Conservation (phyloP, 1,140 invertebrate genomes). For the Whitmania pigra region DNA sequence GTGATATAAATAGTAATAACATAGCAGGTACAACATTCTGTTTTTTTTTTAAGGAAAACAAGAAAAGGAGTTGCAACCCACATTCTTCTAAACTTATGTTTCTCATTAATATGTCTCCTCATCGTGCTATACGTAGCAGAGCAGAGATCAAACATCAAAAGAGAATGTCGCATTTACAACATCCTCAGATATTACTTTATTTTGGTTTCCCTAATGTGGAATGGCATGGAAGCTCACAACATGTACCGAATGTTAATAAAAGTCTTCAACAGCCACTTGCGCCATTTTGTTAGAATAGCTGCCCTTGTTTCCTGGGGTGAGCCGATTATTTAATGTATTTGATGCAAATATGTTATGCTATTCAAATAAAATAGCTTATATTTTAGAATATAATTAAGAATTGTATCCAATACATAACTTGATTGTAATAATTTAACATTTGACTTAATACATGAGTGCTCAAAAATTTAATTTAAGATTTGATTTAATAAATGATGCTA, state of each 20-base stretch:
- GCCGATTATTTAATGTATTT: not conserved
- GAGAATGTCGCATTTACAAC: conserved; percentile 12
- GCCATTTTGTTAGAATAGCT: conserved; percentile 7
- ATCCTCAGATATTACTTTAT: conserved; percentile 18
- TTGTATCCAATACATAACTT: too few relatives aligned
- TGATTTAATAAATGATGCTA: too few relatives aligned
- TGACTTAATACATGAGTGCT: too few relatives aligned
- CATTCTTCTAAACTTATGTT: conserved; percentile 16
- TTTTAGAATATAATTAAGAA: too few relatives aligned
- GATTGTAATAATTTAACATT: too few relatives aligned
- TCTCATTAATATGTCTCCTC: conserved; percentile 10
- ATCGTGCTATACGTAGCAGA: conserved; percentile 18
- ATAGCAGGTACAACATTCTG: too few relatives aligned
- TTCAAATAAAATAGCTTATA: too few relatives aligned
- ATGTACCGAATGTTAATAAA: conserved; percentile 21
- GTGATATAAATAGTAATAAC: too few relatives aligned
- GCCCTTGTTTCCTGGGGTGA: conserved; percentile 18
- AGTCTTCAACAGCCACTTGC: conserved; percentile 13
- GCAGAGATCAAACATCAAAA: not conserved
- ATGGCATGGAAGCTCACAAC: conserved; percentile 19
- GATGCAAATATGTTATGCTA: not conserved
- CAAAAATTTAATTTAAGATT: too few relatives aligned
- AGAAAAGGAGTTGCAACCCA: conserved; percentile 13
- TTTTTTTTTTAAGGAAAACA: not conserved
- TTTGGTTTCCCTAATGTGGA: conserved; percentile 18